phyloP scores from a whole-genome alignment of 2,113 vertebrate species.

The Tupaia chinensis region DNA sequence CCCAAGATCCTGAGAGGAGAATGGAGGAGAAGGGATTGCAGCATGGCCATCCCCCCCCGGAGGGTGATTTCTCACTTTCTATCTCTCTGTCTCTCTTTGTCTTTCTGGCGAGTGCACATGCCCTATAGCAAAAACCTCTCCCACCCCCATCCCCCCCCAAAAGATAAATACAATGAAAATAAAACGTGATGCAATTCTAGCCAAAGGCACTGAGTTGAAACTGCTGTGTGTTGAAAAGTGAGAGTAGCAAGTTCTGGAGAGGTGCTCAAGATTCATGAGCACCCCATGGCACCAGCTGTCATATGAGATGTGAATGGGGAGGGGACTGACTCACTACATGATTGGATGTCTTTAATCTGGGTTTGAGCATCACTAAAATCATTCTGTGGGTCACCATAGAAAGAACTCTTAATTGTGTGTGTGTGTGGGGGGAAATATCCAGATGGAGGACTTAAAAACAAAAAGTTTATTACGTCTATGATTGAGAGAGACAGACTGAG shows the following conservation, averaged over 20 bases:
- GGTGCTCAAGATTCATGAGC: background rate
- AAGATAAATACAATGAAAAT: constrained; percentile 10
- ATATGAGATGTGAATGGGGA: background rate
- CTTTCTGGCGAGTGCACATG: no score
- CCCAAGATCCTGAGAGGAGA: no score
- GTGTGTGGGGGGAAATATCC: background rate
- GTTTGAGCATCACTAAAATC: background rate
- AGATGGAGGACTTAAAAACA: background rate
- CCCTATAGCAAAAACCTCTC: no score
- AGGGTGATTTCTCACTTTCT: no score
- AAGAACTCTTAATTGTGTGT: background rate
- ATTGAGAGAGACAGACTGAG: no score
- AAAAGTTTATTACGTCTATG: no score
- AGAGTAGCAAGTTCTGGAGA: background rate
- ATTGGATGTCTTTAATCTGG: background rate
- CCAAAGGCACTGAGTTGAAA: background rate
- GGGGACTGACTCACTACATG: background rate
- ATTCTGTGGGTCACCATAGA: rapidly evolving
- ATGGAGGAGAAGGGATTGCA: no score
- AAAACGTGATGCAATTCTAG: background rate
- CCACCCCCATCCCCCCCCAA: background rate
- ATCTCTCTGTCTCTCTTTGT: no score
- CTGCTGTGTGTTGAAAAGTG: constrained; percentile 2
- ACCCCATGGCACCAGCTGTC: background rate
- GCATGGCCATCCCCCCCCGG: no score